Conservation (phyloP, 2,797 vertebrate species). For the Acipenser transmontanus region DNA sequence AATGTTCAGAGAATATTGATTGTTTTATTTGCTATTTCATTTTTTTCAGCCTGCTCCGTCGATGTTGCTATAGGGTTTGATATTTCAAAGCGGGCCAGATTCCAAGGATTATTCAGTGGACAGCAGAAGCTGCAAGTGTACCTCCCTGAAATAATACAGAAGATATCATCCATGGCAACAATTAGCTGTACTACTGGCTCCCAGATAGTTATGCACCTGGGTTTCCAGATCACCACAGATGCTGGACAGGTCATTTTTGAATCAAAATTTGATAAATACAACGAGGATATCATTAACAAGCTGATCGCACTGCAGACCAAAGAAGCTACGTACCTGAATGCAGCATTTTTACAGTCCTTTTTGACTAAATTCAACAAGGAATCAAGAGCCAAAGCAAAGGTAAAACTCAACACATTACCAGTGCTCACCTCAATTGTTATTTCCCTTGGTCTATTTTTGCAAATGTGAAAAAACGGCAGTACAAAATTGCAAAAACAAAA, state of each 20-base stretch:
- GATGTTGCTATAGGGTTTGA: constrained; percentile 76
- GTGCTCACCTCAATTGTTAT: not conserved
- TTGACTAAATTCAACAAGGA: constrained; percentile 41
- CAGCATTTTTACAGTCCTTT: constrained; percentile 57
- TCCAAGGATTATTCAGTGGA: constrained; percentile 33
- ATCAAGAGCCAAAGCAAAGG: constrained; percentile 66
- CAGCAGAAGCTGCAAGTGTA: constrained; percentile 52
- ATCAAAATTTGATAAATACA: constrained; percentile 59
- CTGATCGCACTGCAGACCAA: constrained; percentile 46
- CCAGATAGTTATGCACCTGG: constrained; percentile 45
- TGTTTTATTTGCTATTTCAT: constrained; percentile 16
- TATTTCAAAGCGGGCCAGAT: constrained; percentile 40
- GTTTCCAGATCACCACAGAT: constrained; percentile 40
- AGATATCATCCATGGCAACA: constrained; percentile 45
- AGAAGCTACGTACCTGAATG: constrained; percentile 54
- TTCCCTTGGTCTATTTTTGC: too few species aligned
- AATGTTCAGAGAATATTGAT: not conserved
- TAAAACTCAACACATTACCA: constrained; percentile 35
- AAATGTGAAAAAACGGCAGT: too few species aligned
- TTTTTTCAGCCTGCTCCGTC: constrained; percentile 57
- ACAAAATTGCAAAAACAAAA: too few species aligned
- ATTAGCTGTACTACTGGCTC: constrained; percentile 55
- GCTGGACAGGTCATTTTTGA: constrained; percentile 47
- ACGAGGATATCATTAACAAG: constrained; percentile 46
- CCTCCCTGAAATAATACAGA: constrained; percentile 57